Evolutionary conservation across 2,888 invertebrate genomes (phyloP).

Genomic region (Troglohyphantes excavatus): DNA sequence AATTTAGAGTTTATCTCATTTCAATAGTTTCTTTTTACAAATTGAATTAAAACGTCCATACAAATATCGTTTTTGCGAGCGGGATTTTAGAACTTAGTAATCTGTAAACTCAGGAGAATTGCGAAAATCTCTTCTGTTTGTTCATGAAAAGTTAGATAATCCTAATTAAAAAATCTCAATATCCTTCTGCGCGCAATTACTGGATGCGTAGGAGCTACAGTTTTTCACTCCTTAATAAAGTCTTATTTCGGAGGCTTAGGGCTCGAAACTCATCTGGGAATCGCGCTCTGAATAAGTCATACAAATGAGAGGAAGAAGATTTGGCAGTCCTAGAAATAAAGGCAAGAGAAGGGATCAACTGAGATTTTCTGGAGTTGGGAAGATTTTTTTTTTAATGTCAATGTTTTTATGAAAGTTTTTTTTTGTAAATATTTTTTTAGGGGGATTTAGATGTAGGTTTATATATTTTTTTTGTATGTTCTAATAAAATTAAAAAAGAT

Average conservation of each 20-base stretch:
- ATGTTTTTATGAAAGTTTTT: neutral
- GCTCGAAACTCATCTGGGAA: neutral
- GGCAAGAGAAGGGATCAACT: neutral
- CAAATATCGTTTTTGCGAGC: neutral
- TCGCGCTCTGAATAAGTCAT: slow-evolving; percentile 6
- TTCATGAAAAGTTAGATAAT: neutral
- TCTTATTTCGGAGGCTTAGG: neutral
- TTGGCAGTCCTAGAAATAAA: neutral
- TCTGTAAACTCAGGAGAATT: neutral
- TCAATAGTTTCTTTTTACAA: neutral
- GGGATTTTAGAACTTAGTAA: neutral
- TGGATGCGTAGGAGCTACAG: neutral
- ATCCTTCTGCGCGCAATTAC: neutral
- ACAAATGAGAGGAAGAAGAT: neutral
- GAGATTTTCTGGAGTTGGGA: neutral
- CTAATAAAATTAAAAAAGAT: neutral
- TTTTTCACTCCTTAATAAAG: neutral
- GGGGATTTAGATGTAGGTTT: neutral
- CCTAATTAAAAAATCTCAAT: neutral
- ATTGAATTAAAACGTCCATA: neutral
- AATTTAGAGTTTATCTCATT: neutral
- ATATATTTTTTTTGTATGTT: neutral
- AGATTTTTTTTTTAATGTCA: neutral
- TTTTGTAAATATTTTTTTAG: neutral
- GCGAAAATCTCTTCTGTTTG: neutral